Evolutionary conservation across 2,797 vertebrate genomes (phyloP), one percentile per base, ranked within the genome.

Genomic region (Pipistrellus pipistrellus): DNA sequence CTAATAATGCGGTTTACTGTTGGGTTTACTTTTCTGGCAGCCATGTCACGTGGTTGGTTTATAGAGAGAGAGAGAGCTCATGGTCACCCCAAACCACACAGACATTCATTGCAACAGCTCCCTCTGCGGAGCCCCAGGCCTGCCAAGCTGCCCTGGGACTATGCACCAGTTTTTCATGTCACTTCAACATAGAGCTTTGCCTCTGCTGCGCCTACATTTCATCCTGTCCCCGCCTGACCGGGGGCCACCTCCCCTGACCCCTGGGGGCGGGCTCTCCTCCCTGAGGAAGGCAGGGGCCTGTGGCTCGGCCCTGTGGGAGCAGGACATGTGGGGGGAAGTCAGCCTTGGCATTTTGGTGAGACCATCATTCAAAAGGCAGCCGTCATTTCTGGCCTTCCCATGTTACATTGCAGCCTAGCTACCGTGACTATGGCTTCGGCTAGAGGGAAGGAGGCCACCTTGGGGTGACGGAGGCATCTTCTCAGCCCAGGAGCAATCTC

Each of bases 381-480:
- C 86, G 59, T 44, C 66, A 14, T 69, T 84, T 91, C 68, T 38
- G n/a, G 80, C 25, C 13, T 57, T 62, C 55, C 11, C 23, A 0
- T 1, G 13, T 20, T 17, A 53, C 55, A 1, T 0, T 13, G 53
- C 51, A 66, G n/a, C 18, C 51, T 35, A 17, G 51, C 23, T 55
- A 11, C 0, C 6, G 21, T 1, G 3, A 23, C 8, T 6, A 15
- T 21, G 14, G 13, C 20, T 64, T 88, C 64, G 9, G 11, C 10
- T 12, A 0, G 7, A 38, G 57, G 18, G 8, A 87, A 92, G 72
- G n/a, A 81, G 59, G 25, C 25, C 75, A 41, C 14, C 17, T 5
- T 55, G 38, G 14, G 6, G 8, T 11, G 38, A 41, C 0, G 6
- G 38, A 3, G 41, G 6, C 8, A 0, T 18, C 44, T 30, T 48